These are phyloP conservation scores for Spinus pinus DNA, from an alignment of 2,797 vertebrate species.

Conservation along the genomic window DNA sequence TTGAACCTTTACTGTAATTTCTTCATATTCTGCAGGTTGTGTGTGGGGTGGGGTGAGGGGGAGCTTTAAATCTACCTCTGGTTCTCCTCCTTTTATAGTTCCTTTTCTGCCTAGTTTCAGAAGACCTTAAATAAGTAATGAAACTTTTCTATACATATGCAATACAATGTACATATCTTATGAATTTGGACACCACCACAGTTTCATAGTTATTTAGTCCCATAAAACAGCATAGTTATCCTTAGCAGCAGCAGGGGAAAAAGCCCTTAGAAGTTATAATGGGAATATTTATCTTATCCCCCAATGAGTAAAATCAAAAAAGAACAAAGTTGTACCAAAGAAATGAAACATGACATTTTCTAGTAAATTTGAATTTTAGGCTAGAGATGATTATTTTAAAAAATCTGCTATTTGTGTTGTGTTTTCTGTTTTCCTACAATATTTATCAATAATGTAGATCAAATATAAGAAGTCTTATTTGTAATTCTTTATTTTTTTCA, in stretches of 20 bases:
- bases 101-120: neutral
- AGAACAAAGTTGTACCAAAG: neutral
- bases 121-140: neutral
- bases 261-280: neutral
- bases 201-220: neutral
- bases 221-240: neutral
- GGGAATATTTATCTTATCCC: neutral
- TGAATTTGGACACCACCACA: neutral
- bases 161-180: neutral
- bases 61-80: neutral
- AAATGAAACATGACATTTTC: neutral
- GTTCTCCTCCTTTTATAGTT: neutral
- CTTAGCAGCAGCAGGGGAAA: neutral
- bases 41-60: fast-evolving
- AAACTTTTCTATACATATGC: neutral
- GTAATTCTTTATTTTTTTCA: neutral
- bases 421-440: neutral
- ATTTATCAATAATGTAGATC: neutral
- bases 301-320: neutral
- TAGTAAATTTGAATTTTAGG: neutral
- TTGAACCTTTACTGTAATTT: neutral
- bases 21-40: neutral
- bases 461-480: neutral
- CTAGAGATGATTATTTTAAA: neutral
- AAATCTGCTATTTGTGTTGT: neutral